phyloP scores from a whole-genome alignment of 2,113 vertebrate species.

The Myotis brandtii region DNA sequence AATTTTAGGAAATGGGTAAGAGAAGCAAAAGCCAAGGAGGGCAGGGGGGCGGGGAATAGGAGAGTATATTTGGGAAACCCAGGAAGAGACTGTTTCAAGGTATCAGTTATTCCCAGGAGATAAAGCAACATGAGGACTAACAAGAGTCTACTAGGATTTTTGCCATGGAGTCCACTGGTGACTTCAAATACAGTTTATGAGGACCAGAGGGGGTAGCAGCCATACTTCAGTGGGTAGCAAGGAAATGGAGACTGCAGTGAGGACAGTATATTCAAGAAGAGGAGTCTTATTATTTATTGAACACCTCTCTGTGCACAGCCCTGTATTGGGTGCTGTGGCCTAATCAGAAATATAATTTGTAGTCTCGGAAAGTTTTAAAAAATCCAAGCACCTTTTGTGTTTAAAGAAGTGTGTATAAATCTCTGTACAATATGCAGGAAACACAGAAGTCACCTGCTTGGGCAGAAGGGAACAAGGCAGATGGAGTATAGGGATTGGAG shows the following conservation, averaged over 20 bases:
- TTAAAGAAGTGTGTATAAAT: not conserved
- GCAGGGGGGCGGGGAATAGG: not conserved
- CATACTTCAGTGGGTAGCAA: not conserved
- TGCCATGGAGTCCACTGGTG: not conserved
- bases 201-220: not conserved
- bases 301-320: not conserved
- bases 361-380: not conserved
- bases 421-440: not conserved
- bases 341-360: constrained; percentile 35
- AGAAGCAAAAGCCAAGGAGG: not conserved
- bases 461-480: not conserved
- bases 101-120: not conserved
- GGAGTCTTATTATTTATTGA: not conserved
- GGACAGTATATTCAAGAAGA: not conserved
- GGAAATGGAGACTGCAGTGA: constrained; percentile 40
- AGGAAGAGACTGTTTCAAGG: constrained; percentile 35
- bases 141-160: not conserved
- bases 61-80: not conserved
- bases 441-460: not conserved
- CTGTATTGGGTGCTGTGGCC: not conserved
- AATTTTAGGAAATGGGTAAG: constrained; percentile 42
- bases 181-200: constrained; percentile 45
- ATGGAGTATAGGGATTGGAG: not conserved
- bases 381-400: not conserved
- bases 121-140: constrained; percentile 18